Conservation (phyloP, 1,140 invertebrate genomes). For the Popillia japonica region DNA sequence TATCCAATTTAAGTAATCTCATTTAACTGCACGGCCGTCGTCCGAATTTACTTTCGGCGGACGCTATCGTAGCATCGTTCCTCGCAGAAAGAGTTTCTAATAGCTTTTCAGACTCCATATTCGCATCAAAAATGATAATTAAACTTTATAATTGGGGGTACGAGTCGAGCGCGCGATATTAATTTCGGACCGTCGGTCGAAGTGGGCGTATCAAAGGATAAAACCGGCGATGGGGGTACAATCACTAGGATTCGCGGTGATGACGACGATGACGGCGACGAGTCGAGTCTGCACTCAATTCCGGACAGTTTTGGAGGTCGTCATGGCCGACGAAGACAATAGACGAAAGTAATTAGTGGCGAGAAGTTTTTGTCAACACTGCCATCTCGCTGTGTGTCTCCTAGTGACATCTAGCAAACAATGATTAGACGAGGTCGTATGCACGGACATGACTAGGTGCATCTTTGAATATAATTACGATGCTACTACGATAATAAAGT, state of each 20-base stretch:
- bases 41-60: neutral
- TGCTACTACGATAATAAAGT: too few relatives aligned
- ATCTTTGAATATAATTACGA: too few relatives aligned
- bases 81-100: neutral
- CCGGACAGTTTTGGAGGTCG: too few relatives aligned
- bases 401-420: too few relatives aligned
- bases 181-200: neutral
- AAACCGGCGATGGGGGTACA: neutral
- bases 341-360: neutral
- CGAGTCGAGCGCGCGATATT: neutral
- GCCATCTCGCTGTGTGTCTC: too few relatives aligned
- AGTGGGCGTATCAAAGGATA: constrained; percentile 1
- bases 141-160: neutral
- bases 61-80: neutral
- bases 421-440: too few relatives aligned
- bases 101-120: neutral
- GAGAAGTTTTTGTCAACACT: neutral
- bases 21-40: neutral
- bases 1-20: constrained; percentile 15
- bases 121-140: constrained; percentile 11
- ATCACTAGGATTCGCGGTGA: neutral
- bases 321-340: neutral
- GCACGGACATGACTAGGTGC: too few relatives aligned
- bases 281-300: neutral
- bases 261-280: neutral